Conservation (phyloP, 1,140 invertebrate genomes). For the Drosophila quadrilineata region DNA sequence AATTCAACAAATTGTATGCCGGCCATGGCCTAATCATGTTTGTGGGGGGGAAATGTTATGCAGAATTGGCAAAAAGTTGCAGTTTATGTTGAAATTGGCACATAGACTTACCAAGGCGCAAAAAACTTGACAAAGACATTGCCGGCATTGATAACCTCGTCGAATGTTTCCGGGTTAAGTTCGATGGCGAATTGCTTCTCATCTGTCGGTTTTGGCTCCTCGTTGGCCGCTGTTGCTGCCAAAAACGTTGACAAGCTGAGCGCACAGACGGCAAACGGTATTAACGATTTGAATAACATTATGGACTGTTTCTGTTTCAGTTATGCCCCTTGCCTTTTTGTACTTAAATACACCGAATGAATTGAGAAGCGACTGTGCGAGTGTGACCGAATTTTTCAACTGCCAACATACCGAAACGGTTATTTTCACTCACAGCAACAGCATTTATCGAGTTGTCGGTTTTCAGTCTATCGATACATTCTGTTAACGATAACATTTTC, state of each 20-base stretch:
- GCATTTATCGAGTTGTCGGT: neutral
- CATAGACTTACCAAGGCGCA: slow-evolving; percentile 87
- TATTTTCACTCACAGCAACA: no score
- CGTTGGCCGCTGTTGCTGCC: slow-evolving; percentile 1
- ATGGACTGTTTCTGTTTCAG: slow-evolving; percentile 9
- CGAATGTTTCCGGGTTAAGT: slow-evolving; percentile 84
- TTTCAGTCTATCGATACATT: neutral
- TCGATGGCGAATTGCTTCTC: slow-evolving; percentile 62
- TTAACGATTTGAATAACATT: slow-evolving; percentile 34
- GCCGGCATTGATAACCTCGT: slow-evolving; percentile 84
- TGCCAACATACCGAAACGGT: neutral
- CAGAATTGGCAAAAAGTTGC: neutral
- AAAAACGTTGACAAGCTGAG: slow-evolving; percentile 9
- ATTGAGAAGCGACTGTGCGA: neutral
- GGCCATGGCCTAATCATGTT: slow-evolving; percentile 1
- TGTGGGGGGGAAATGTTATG: neutral
- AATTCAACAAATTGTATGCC: neutral
- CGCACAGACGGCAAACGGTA: slow-evolving; percentile 26
- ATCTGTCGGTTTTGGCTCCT: slow-evolving; percentile 19
- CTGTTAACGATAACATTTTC: neutral
- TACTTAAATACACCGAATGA: slow-evolving; percentile 13
- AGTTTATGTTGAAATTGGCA: neutral
- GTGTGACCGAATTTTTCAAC: neutral
- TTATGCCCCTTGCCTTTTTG: no score
- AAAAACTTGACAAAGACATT: slow-evolving; percentile 89